Evolutionary conservation across 2,113 vertebrate species (phyloP), one percentile per base, ranked within the genome.

Genomic region (Echinops telfairi): DNA sequence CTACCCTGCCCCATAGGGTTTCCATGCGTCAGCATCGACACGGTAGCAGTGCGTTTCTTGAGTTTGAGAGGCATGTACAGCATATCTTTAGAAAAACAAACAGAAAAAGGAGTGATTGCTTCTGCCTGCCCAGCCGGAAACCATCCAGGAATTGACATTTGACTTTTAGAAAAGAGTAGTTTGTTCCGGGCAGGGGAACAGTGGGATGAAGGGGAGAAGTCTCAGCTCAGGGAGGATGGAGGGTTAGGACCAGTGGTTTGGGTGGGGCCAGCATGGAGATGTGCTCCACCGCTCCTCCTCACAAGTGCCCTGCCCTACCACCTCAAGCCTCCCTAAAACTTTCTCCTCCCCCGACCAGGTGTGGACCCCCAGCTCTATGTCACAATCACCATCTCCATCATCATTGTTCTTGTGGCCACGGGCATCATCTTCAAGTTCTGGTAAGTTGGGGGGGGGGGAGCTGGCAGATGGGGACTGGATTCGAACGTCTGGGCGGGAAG

Each of bases 381-480:
- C 68, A 98, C 98, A 25, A 98, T 98, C 82, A 98, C 98, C 62
- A 98, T 98, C 96, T 98, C 98, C 57, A 97, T 98, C 95, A 98
- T 98, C 95, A 98, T 98, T 2, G 98, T 98, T 58, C 97, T 98
- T 0, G 98, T 98, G 9, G 98, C 98, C 57, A 98, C 98, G 0
- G 98, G 98, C 88, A 98, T 98, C 94, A 98, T 98, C 96, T 98
- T 98, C 97, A 98, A 98, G 95, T 98, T 98, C 95, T 98, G 98
- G 98, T 98, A 96, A 98, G 98, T 31, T 38, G 27, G 1, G 11
- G 66, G 38, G 60, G 11, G 71, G 38, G 8, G 53, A 43, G 38
- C 27, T 79, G 75, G 70, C 2, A 0, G 23, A 7, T 62, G 29
- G 60, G 80, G 43, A 14, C 14, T n/a, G 22, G 20, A n/a, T 75